These are phyloP conservation scores for Diplodus puntazzo DNA, from an alignment of 2,797 vertebrate genomes.

Conservation along the genomic window DNA sequence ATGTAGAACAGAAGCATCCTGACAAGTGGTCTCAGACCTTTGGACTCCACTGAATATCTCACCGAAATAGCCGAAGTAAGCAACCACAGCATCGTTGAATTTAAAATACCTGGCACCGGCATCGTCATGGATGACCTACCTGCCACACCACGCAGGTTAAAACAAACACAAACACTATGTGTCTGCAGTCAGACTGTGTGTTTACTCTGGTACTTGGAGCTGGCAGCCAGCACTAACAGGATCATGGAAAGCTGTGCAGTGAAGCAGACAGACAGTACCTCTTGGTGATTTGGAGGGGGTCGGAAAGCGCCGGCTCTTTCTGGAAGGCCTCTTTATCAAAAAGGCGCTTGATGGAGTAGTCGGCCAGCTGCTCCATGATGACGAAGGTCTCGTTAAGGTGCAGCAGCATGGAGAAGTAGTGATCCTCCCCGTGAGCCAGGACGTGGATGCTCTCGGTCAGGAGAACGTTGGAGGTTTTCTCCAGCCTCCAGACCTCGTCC, in stretches of 20 bases:
- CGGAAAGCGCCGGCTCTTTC: slow-evolving; percentile 88
- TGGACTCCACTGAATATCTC: no score
- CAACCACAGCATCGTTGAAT: neutral
- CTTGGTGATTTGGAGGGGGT: slow-evolving; percentile 95
- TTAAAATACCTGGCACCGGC: slow-evolving; percentile 3
- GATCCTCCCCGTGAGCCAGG: slow-evolving; percentile 90
- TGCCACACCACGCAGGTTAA: slow-evolving; percentile 7
- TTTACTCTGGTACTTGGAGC: slow-evolving; percentile 15
- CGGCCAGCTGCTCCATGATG: slow-evolving; percentile 97
- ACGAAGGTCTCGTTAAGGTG: slow-evolving; percentile 95
- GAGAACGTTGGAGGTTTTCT: slow-evolving; percentile 94
- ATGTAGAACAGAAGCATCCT: no score
- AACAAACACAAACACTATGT: slow-evolving; percentile 37
- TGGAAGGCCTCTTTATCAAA: slow-evolving; percentile 97
- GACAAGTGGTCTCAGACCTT: no score
- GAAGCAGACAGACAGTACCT: slow-evolving; percentile 82
- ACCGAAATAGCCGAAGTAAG: neutral
- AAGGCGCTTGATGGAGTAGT: slow-evolving; percentile 93
- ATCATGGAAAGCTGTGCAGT: slow-evolving; percentile 22
- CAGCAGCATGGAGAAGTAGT: slow-evolving; percentile 98
- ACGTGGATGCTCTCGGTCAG: slow-evolving; percentile 96
- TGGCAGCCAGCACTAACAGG: slow-evolving; percentile 33
- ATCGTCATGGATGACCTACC: neutral
- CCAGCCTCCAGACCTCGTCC: slow-evolving; percentile 95
- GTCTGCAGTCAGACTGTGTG: slow-evolving; percentile 28